These are phyloP conservation scores for Formica selysi DNA, from an alignment of 1,140 invertebrate species.

Conservation along the genomic window DNA sequence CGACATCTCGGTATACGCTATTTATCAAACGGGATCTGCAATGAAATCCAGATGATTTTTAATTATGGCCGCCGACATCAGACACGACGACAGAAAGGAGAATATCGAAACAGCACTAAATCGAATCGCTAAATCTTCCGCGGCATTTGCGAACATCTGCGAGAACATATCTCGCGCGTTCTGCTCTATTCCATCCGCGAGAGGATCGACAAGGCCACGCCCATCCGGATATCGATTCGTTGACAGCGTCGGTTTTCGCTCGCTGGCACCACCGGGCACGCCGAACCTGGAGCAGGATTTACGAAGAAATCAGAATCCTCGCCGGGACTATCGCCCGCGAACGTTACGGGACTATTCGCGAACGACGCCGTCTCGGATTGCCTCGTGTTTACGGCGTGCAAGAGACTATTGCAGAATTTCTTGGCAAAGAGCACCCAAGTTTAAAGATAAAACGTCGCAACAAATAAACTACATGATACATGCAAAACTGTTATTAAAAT, in stretches of 20 bases:
- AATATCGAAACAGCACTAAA: conserved; percentile 21
- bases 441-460: background rate
- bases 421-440: background rate
- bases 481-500: background rate
- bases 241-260: conserved; percentile 76
- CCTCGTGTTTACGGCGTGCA: conserved; percentile 25
- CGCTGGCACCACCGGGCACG: conserved; percentile 50
- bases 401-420: conserved; percentile 3
- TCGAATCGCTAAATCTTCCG: conserved; percentile 62
- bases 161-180: conserved; percentile 51
- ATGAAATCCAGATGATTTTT: conserved; percentile 34
- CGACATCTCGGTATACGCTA: background rate
- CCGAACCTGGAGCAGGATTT: conserved; percentile 56
- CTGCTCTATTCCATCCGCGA: conserved; percentile 66
- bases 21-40: conserved; percentile 20
- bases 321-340: conserved; percentile 40
- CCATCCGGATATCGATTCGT: conserved; percentile 79
- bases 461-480: background rate
- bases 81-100: background rate
- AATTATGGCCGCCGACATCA: conserved; percentile 35
- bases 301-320: conserved; percentile 62
- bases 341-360: conserved; percentile 49
- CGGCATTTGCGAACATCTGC: conserved; percentile 43
- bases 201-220: conserved; percentile 76
- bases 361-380: conserved; percentile 39